phyloP scores from a whole-genome alignment of 2,888 invertebrate genomes.

The Tipula confusa region DNA sequence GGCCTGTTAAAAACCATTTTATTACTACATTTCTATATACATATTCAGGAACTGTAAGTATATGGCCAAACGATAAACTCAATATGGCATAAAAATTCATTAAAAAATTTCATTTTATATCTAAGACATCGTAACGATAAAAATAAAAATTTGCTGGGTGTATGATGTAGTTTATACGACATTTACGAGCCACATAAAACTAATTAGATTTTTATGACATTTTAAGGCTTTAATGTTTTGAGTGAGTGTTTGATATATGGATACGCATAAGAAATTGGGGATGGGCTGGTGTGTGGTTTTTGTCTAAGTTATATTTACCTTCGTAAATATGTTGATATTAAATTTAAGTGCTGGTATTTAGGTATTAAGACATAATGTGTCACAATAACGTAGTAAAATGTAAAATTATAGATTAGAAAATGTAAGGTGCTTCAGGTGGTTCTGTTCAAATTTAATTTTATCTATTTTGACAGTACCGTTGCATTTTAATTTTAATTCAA shows the following conservation, averaged over 20 bases:
- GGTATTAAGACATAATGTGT: background rate
- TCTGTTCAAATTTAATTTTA: too few relatives aligned
- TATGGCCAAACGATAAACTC: background rate
- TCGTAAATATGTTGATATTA: background rate
- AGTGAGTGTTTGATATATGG: background rate
- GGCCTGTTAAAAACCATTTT: too few relatives aligned
- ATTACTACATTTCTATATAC: background rate
- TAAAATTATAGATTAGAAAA: too few relatives aligned
- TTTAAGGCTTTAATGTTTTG: background rate
- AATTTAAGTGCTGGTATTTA: background rate
- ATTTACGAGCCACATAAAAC: background rate
- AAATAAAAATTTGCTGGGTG: background rate
- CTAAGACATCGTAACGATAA: background rate
- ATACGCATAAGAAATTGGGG: too few relatives aligned
- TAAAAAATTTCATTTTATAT: background rate
- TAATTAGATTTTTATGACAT: background rate
- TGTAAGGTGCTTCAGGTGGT: too few relatives aligned
- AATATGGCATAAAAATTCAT: background rate
- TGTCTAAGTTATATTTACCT: background rate
- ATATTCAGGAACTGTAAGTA: background rate
- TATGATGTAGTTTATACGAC: background rate
- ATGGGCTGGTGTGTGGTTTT: too few relatives aligned
- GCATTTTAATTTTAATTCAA: too few relatives aligned
- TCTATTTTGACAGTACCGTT: too few relatives aligned
- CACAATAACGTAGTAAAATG: background rate